A percentile compares a stretch with the other conserved stretches of the same genome.
Conservation (phyloP, 2,888 invertebrate species). For the Trissolcus japonicus region DNA sequence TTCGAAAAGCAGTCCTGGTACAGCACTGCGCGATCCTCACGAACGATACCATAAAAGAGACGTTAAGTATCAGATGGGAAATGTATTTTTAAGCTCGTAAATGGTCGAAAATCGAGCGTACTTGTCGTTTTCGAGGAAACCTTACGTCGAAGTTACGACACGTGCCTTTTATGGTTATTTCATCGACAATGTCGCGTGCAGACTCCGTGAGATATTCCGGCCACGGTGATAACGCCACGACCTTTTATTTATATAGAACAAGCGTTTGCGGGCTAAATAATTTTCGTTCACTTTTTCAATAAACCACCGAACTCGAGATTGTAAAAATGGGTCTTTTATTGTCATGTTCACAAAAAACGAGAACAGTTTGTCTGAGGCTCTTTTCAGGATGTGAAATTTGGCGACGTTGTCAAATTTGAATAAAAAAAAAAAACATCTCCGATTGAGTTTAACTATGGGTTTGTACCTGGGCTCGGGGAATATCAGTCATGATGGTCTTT, state of each 20-base stretch:
- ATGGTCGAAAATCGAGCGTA: constrained; percentile 52
- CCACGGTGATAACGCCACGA: constrained; percentile 43
- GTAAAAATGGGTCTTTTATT: background rate
- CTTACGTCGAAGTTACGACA: constrained; percentile 44
- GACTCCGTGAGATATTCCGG: constrained; percentile 54
- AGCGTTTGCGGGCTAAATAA: too few relatives aligned
- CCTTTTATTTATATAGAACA: constrained; percentile 51
- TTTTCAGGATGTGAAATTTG: constrained; percentile 14
- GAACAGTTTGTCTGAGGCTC: background rate
- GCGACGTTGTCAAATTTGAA: background rate
- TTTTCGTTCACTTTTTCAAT: too few relatives aligned
- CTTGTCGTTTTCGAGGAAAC: constrained; percentile 53
- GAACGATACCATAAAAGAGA: constrained; percentile 51
- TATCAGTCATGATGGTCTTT: constrained; percentile 38
- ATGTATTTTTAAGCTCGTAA: constrained; percentile 55
- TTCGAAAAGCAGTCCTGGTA: constrained; percentile 33
- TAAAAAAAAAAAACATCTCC: constrained; percentile 29
- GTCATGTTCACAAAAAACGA: background rate
- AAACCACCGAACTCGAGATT: too few relatives aligned
- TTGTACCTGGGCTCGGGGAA: constrained; percentile 25
- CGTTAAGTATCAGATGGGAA: constrained; percentile 54
- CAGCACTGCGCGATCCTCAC: constrained; percentile 31
- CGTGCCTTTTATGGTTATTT: constrained; percentile 57
- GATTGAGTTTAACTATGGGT: constrained; percentile 48
- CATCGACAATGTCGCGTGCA: constrained; percentile 58